Evolutionary conservation across 1,140 invertebrate species (phyloP), one percentile per base, ranked within the genome.

Genomic region (Pseudomyrmex sp.): DNA sequence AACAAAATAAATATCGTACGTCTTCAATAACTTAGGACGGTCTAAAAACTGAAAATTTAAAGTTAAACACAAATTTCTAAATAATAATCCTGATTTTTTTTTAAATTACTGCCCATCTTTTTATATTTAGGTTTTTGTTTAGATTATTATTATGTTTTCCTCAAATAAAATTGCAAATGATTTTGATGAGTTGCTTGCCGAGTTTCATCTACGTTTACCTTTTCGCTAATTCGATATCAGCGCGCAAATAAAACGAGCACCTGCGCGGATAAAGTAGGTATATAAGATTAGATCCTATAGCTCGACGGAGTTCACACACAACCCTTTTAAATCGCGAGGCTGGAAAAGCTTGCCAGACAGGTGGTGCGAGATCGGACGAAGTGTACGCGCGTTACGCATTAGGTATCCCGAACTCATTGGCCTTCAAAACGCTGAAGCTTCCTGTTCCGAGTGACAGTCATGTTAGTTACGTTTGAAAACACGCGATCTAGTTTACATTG

Each of bases 341-440:
- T 59, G 76, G 76, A 59, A 80, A 80, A 80, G 76, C 66, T 66
- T 72, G 76, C 72, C n/a, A 56, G 66, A 80, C 76, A 80, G 66
- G 66, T 72, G 66, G 44, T 59, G 59, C 76, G 66, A 72, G 76
- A 46, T 15, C 65, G 66, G 20, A 13, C 44, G 23, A 59, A 7
- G 35, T 35, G 0, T 35, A 79, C 20, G 63, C 63, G 44, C 65
- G 66, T 61, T 80, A 70, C 66, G 76, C 65, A 70, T 69, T 69
- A 35, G 5, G 1, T 35, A 79, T 79, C 46, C 68, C 66, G 48
- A 70, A 66, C 46, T 70, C 66, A 72, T 59, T 59, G 66, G 63
- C 68, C 66, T 72, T 72, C 66, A 26, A 70, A 58, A 58, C 18
- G 18, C 3, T 18, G 62, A 12, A 54, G 23, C 66, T 72, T 80